phyloP scores from a whole-genome alignment of 2,888 invertebrate genomes.

The Spilarctia lutea region DNA sequence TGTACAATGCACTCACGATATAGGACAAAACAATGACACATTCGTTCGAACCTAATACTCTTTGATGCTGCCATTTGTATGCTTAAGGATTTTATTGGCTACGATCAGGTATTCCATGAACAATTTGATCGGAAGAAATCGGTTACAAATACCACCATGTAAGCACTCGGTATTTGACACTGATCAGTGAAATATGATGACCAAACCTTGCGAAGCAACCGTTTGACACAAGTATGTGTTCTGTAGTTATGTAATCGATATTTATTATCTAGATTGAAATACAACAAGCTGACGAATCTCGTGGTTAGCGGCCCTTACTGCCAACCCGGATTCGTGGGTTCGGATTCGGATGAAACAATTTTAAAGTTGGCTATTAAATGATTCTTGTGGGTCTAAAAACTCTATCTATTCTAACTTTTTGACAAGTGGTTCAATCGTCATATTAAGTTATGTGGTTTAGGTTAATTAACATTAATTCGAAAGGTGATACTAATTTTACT shows the following conservation, averaged over 20 bases:
- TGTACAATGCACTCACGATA: constrained; percentile 4
- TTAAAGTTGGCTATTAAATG: too few species aligned
- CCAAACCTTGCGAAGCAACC: background rate
- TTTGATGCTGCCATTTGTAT: constrained; percentile 43
- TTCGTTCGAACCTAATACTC: constrained; percentile 12
- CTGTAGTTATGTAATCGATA: background rate
- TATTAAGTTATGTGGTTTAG: background rate
- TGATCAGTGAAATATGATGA: background rate
- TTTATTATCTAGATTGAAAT: too few species aligned
- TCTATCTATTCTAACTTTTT: too few species aligned
- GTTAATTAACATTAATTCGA: background rate
- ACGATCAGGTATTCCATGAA: constrained; percentile 21
- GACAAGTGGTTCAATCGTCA: background rate
- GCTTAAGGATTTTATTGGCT: constrained; percentile 21
- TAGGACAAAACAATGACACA: constrained; percentile 26
- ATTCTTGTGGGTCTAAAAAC: too few species aligned
- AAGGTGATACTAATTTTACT: background rate
- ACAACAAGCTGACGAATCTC: too few species aligned
- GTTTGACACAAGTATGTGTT: background rate
- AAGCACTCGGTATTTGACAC: background rate
- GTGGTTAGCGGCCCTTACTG: too few species aligned
- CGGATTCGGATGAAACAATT: too few species aligned
- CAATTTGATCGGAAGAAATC: constrained; percentile 27
- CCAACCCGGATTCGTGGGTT: too few species aligned
- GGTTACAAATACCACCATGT: constrained; percentile 14